A percentile compares a stretch with the other conserved stretches of the same genome.
Conservation (phyloP, 2,797 vertebrate species). For the Aplochiton taeniatus region DNA sequence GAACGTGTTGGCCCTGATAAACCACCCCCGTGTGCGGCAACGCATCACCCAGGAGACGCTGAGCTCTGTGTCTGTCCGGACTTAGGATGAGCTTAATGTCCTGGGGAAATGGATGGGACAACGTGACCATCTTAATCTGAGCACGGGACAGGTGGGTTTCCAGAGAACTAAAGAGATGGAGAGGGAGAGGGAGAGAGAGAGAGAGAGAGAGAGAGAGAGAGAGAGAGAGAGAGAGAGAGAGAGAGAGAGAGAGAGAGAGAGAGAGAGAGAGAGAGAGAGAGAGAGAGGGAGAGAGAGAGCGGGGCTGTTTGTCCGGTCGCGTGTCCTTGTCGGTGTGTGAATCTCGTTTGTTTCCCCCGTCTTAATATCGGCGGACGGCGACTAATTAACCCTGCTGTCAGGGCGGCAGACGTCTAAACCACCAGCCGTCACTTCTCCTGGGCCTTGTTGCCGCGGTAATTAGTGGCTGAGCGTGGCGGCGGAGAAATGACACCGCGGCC, state of each 20-base stretch:
- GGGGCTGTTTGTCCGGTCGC: constrained; percentile 16
- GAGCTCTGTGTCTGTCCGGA: constrained; percentile 29
- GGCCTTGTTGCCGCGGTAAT: constrained; percentile 70
- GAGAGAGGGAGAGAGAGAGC: constrained; percentile 9
- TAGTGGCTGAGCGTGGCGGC: constrained; percentile 60
- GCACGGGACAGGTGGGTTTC: constrained; percentile 14
- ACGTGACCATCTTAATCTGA: constrained; percentile 50
- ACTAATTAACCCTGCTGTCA: constrained; percentile 80
- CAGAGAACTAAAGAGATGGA: background rate
- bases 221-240: background rate
- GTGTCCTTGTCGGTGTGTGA: constrained; percentile 48
- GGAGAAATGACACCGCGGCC: constrained; percentile 67
- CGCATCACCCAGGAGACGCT: constrained; percentile 30
- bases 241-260: constrained; percentile 1
- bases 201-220: background rate
- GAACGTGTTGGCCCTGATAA: constrained; percentile 37
- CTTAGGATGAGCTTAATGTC: constrained; percentile 44
- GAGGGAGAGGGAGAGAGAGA: background rate
- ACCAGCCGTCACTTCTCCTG: constrained; percentile 69
- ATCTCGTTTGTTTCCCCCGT: constrained; percentile 58
- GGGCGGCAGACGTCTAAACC: constrained; percentile 63
- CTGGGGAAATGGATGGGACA: constrained; percentile 48
- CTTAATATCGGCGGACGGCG: constrained; percentile 75
- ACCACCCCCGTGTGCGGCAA: constrained; percentile 34
- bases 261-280: constrained; percentile 14